These are phyloP conservation scores for Cydia amplana DNA, from an alignment of 1,140 invertebrate genomes.

Conservation along the genomic window DNA sequence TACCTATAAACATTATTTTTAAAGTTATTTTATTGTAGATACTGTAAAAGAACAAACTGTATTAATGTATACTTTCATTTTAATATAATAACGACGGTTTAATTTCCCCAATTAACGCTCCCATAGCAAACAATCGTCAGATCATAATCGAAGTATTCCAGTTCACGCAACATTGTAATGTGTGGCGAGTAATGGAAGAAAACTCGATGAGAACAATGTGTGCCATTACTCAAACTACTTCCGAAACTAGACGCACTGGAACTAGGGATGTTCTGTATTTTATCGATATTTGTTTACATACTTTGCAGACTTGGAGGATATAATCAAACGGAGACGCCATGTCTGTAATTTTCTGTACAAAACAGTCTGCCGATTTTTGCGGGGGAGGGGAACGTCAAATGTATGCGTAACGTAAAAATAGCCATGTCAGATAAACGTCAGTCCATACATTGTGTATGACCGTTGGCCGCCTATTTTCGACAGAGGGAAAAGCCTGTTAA, in stretches of 20 bases:
- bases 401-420: too few relatives aligned
- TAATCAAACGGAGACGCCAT: too few relatives aligned
- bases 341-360: too few relatives aligned
- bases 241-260: not conserved
- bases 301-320: too few relatives aligned
- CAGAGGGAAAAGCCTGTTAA: too few relatives aligned
- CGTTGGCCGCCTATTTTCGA: too few relatives aligned
- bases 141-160: conserved; percentile 1
- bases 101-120: not conserved
- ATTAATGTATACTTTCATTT: not conserved
- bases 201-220: conserved; percentile 3
- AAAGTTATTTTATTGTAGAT: too few relatives aligned
- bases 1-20: too few relatives aligned
- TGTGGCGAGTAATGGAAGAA: not conserved
- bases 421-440: too few relatives aligned
- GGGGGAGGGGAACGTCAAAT: too few relatives aligned
- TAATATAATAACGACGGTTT: not conserved
- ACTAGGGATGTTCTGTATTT: not conserved
- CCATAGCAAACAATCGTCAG: conserved; percentile 13
- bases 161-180: conserved; percentile 9
- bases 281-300: not conserved
- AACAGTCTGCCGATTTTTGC: too few relatives aligned
- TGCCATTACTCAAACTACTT: conserved; percentile 11
- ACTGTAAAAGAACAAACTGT: not conserved
- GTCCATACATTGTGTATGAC: too few relatives aligned